Conservation (phyloP, 1,140 invertebrate species). For the Platyscapa corneri region DNA sequence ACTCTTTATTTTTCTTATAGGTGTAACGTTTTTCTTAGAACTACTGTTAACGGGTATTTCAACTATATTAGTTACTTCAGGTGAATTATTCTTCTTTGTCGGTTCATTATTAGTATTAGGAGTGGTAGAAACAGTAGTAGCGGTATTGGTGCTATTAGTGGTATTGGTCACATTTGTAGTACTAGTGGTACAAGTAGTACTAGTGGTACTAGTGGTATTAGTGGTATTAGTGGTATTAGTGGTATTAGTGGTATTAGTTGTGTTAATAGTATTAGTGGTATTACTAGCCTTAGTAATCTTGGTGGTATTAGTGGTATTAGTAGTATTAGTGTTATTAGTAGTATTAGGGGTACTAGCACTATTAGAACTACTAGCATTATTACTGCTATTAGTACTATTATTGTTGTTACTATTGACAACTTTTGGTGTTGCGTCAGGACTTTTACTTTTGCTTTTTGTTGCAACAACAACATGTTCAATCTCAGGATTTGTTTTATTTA, state of each 20-base stretch:
- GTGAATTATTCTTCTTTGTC: not conserved
- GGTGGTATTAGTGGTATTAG: not conserved
- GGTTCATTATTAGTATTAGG: not conserved
- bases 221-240: not conserved
- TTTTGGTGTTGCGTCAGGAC: constrained; percentile 24
- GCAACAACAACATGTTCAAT: not conserved
- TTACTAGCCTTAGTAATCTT: not conserved
- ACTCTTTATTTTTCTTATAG: constrained; percentile 39
- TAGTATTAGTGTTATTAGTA: not conserved
- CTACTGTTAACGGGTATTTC: constrained; percentile 4
- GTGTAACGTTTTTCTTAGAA: constrained; percentile 17
- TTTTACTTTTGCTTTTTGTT: constrained; percentile 40
- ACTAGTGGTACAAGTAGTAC: not conserved
- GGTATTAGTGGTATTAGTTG: not conserved
- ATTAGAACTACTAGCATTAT: not conserved
- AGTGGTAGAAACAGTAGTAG: not conserved
- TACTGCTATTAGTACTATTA: not conserved
- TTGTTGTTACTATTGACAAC: not conserved
- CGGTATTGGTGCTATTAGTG: not conserved
- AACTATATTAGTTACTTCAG: not conserved
- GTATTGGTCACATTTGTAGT: not conserved
- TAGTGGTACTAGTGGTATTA: not conserved
- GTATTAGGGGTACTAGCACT: not conserved
- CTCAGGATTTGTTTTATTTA: constrained; percentile 34
- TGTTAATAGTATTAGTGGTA: not conserved